These are phyloP conservation scores for Furnarius figulus DNA, from an alignment of 2,113 vertebrate genomes.

Conservation along the genomic window DNA sequence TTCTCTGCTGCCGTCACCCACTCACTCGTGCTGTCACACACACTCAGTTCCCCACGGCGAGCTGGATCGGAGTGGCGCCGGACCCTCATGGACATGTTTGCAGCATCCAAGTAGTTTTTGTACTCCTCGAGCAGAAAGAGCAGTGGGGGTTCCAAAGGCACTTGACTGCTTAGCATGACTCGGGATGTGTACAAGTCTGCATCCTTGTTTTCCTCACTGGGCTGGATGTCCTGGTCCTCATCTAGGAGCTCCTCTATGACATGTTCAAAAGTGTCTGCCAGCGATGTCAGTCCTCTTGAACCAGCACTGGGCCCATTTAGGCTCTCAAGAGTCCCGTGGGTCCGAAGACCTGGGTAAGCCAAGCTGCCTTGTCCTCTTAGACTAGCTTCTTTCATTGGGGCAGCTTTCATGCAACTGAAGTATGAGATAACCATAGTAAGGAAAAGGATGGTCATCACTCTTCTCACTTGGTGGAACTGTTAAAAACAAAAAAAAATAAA, in stretches of 20 bases:
- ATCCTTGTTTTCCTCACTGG: slow-evolving; percentile 86
- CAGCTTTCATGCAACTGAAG: slow-evolving; percentile 99
- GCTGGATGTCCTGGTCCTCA: slow-evolving; percentile 81
- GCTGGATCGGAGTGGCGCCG: slow-evolving; percentile 96
- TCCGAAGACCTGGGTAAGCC: slow-evolving; percentile 90
- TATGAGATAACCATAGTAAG: slow-evolving; percentile 99
- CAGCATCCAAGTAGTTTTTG: slow-evolving; percentile 99
- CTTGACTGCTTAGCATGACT: slow-evolving; percentile 99
- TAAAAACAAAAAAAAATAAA: slow-evolving; percentile 43
- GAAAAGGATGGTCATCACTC: slow-evolving; percentile 99
- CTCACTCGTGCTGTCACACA: slow-evolving; percentile 99
- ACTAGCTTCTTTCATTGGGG: slow-evolving; percentile 95
- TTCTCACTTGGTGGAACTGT: slow-evolving; percentile 99
- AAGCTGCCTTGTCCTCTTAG: slow-evolving; percentile 93
- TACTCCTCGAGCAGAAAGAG: slow-evolving; percentile 99
- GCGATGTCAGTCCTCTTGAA: slow-evolving; percentile 81
- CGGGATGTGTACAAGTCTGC: slow-evolving; percentile 95
- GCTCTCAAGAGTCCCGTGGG: slow-evolving; percentile 92
- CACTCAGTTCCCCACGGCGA: slow-evolving; percentile 95
- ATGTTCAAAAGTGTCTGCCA: slow-evolving; percentile 96
- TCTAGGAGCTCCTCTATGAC: slow-evolving; percentile 98
- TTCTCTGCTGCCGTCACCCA: slow-evolving; percentile 99
- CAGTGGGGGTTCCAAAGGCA: slow-evolving; percentile 99
- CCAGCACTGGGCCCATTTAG: slow-evolving; percentile 81
- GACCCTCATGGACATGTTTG: slow-evolving; percentile 99